Evolutionary conservation across 2,797 vertebrate genomes (phyloP), one percentile per base, ranked within the genome.

Genomic region (Enteromius viviparus): DNA sequence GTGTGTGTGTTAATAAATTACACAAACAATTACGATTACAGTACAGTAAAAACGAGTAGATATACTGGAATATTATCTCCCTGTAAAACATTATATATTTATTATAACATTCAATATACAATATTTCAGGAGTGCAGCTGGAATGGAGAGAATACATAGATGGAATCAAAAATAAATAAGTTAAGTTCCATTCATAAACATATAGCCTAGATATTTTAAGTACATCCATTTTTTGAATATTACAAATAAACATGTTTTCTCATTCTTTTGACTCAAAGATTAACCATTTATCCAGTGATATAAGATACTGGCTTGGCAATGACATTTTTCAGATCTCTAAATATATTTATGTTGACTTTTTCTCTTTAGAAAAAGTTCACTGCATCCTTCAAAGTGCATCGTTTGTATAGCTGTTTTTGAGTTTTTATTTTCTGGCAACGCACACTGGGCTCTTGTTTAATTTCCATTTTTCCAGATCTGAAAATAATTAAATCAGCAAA

Each of bases 401-500:
- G 51, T 40, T 37, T 3, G 8, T 32, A 47, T 45, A 26, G 9
- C 47, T 58, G 37, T 76, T 83, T 70, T 45, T 49, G 14, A 45
- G 51, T 70, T 85, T 55, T 80, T n/a, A n/a, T 83, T 70, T 80
- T 80, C 71, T 85, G 55, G 26, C 85, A 84, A 84, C 68, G 70
- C 90, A 93, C 89, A 92, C 92, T 93, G 93, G 91, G 71, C 78
- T 81, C 77, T 78, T 85, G 58, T 87, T 87, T 87, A 87, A 87
- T 86, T 86, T 84, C 78, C 87, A 84, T 84, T 94, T 94, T 94
- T 94, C 91, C 88, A 93, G 93, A 95, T 94, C 91, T 83, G 90
- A 93, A 92, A 94, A 94, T 94, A 94, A 95, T 95, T 95, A 94
- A 94, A 95, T 93, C 92, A 88, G 93, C 93, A 95, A 95, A 95